These are phyloP conservation scores for Pelvicachromis taeniatus DNA, from an alignment of 2,113 vertebrate genomes.

Conservation along the genomic window DNA sequence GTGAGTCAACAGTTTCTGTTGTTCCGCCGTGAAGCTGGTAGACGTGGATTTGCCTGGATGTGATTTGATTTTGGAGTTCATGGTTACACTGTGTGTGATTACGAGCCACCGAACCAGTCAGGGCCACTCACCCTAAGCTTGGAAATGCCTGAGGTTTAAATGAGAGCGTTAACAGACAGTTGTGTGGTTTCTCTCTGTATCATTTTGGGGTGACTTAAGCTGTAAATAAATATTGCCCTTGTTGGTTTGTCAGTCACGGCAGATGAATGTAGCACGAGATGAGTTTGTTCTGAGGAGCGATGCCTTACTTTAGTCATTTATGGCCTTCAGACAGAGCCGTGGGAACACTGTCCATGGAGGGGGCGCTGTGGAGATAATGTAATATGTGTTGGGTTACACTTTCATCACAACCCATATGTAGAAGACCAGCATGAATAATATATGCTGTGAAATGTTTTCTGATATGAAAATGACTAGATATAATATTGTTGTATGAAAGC, in stretches of 20 bases:
- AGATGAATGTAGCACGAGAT: fast-evolving
- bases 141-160: background rate
- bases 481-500: background rate
- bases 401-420: background rate
- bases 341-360: background rate
- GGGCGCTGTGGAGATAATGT: background rate
- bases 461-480: background rate
- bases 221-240: background rate
- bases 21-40: background rate
- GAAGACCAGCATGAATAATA: background rate
- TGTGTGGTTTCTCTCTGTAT: background rate
- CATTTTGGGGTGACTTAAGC: background rate
- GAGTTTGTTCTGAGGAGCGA: background rate
- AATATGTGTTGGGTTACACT: background rate
- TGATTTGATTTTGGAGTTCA: background rate
- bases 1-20: conserved; percentile 69
- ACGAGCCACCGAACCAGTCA: fast-evolving
- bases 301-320: background rate
- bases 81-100: background rate
- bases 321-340: background rate
- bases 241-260: background rate
- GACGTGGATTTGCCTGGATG: fast-evolving
- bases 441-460: background rate
- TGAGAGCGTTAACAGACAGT: background rate
- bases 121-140: fast-evolving